Evolutionary conservation across 2,888 invertebrate genomes (phyloP), one percentile per base, ranked within the genome.

Genomic region (Heliothis peltigera): DNA sequence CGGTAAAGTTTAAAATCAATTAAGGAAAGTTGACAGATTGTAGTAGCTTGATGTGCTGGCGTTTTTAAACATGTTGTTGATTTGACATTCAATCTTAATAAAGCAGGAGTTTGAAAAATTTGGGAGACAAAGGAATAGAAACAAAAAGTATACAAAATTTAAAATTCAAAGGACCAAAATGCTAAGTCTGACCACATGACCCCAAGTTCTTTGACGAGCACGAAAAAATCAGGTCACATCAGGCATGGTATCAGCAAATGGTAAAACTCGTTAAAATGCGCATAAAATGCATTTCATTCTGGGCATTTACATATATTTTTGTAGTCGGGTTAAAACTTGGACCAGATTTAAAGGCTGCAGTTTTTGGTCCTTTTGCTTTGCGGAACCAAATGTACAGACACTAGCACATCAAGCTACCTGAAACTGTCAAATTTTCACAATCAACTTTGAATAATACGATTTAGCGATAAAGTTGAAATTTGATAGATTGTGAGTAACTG

Each of bases 241-340:
- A n/a, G n/a, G n/a, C n/a, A n/a, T n/a, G n/a, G n/a, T n/a, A n/a
- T n/a, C 46, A 17, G 35, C 28, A 70, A 70, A 70, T 61, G 21
- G 35, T 47, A 17, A 52, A 69, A 61, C 19, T 70, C 54, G 54
- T 70, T 70, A 61, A 76, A 70, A 70, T 70, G 71, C 71, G 43
- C 70, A 70, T 70, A 70, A 75, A 70, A 70, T 70, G 63, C 70
- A 70, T 76, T 70, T 62, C 51, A 76, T 43, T 59, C 8, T 17
- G 54, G 8, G 32, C 6, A 70, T 70, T 70, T 55, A 60, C 70
- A 75, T 70, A 70, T 39, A 75, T 51, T 54, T 68, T 51, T 28
- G 62, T 47, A 15, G 7, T 32, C 1, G 10, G 46, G 17, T 48
- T 44, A 39, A 69, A 74, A 59, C 17, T 52, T 58, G 49, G 42